These are phyloP conservation scores for Pemphredon lugubris DNA, from an alignment of 2,888 invertebrate genomes.

Conservation along the genomic window DNA sequence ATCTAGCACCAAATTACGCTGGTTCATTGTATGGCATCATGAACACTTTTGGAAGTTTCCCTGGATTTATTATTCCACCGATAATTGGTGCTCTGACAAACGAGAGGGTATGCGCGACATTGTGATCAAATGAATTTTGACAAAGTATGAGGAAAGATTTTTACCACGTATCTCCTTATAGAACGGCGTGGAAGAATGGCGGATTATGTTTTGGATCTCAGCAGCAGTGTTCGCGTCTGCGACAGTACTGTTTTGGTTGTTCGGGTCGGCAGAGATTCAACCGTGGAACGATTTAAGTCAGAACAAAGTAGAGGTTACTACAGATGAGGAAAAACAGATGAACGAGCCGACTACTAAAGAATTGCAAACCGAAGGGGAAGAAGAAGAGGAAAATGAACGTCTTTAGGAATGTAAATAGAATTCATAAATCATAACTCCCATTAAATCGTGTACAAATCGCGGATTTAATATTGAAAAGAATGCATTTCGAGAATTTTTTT, in stretches of 20 bases:
- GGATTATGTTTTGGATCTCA: conserved; percentile 88
- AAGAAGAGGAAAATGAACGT: conserved; percentile 74
- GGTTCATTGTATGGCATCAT: conserved; percentile 79
- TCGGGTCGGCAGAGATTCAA: conserved; percentile 88
- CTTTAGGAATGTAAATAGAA: conserved; percentile 59
- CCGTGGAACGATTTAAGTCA: conserved; percentile 85
- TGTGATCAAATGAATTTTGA: too few species aligned
- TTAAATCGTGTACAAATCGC: conserved; percentile 20
- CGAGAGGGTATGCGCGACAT: conserved; percentile 62
- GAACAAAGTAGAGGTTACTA: conserved; percentile 51
- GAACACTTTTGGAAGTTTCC: conserved; percentile 79
- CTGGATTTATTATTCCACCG: conserved; percentile 78
- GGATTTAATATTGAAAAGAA: conserved; percentile 8
- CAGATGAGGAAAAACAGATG: conserved; percentile 74
- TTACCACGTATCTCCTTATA: conserved; percentile 70
- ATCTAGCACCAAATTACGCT: conserved; percentile 79
- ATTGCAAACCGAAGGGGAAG: conserved; percentile 54
- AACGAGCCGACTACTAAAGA: conserved; percentile 46
- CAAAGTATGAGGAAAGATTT: background rate
- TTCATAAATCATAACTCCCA: conserved; percentile 14
- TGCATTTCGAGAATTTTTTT: conserved; percentile 6
- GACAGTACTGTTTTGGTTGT: conserved; percentile 86
- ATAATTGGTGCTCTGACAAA: conserved; percentile 75
- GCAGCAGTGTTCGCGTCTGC: conserved; percentile 87
- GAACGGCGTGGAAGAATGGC: conserved; percentile 90